phyloP scores from a whole-genome alignment of 2,888 invertebrate species.

The Eurytoma californica region DNA sequence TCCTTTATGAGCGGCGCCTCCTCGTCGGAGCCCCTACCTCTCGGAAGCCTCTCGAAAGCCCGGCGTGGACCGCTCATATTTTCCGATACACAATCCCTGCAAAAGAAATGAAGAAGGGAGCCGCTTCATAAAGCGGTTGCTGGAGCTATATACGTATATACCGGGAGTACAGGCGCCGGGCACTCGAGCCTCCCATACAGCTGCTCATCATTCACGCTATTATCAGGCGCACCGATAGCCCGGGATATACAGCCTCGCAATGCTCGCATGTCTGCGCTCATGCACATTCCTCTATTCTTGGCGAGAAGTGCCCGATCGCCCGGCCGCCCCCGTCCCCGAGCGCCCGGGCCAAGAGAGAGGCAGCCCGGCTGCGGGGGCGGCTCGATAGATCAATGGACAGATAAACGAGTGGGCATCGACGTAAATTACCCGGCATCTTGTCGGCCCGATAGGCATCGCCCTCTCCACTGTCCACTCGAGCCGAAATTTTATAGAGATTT shows the following conservation, averaged over 20 bases:
- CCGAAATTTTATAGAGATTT: conserved; percentile 19
- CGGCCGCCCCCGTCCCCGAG: not conserved
- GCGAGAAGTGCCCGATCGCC: not conserved
- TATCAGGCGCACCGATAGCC: conserved; percentile 23
- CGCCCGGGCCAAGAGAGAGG: not conserved
- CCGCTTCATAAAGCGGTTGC: too few relatives aligned
- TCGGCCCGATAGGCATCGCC: not conserved
- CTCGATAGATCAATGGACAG: conserved; percentile 39
- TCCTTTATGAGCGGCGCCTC: not conserved
- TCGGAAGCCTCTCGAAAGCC: too few relatives aligned
- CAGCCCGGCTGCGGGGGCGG: not conserved
- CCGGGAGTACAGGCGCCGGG: not conserved
- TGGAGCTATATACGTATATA: not conserved
- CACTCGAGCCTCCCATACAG: not conserved
- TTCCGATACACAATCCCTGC: not conserved
- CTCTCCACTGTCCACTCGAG: conserved; percentile 10
- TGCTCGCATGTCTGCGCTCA: not conserved
- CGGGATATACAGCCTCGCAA: not conserved
- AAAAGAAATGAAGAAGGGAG: conserved; percentile 18
- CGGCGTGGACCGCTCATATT: not conserved
- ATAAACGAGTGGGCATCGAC: conserved; percentile 38
- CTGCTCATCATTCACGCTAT: conserved; percentile 39
- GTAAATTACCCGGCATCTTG: conserved; percentile 35
- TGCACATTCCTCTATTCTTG: not conserved
- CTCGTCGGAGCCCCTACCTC: too few relatives aligned